phyloP scores from a whole-genome alignment of 2,888 invertebrate genomes.

The Polymixis flavicincta region DNA sequence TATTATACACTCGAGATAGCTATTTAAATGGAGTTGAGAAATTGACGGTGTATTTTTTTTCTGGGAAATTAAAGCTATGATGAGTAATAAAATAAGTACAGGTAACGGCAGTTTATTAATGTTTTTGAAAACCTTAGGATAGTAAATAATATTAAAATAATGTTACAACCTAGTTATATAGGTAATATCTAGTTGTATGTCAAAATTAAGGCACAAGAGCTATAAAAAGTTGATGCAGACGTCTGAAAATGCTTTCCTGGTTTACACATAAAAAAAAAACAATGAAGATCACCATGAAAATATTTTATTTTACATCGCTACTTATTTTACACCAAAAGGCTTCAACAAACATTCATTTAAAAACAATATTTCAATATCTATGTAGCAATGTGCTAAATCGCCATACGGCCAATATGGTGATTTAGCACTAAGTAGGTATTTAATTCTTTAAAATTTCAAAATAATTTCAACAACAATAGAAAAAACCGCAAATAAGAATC shows the following conservation, averaged over 20 bases:
- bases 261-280: no score
- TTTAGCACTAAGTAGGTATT: not conserved
- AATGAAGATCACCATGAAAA: not conserved
- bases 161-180: no score
- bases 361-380: not conserved
- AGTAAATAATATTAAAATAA: not conserved
- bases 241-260: not conserved
- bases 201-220: not conserved
- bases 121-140: not conserved
- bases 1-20: slow-evolving; percentile 54
- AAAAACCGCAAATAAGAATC: slow-evolving; percentile 24
- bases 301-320: not conserved
- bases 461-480: slow-evolving; percentile 8
- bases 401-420: not conserved
- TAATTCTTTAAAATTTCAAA: slow-evolving; percentile 25
- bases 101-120: not conserved
- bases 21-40: slow-evolving; percentile 35
- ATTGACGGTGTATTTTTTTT: slow-evolving; percentile 16
- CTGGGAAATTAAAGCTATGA: not conserved
- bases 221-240: no score
- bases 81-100: slow-evolving; percentile 1
- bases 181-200: not conserved
- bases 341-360: not conserved
- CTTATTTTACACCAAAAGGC: not conserved
- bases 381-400: not conserved